Evolutionary conservation across 1,140 invertebrate species (phyloP), one percentile per base, ranked within the genome.

Genomic region (Bathynomus jamesi): DNA sequence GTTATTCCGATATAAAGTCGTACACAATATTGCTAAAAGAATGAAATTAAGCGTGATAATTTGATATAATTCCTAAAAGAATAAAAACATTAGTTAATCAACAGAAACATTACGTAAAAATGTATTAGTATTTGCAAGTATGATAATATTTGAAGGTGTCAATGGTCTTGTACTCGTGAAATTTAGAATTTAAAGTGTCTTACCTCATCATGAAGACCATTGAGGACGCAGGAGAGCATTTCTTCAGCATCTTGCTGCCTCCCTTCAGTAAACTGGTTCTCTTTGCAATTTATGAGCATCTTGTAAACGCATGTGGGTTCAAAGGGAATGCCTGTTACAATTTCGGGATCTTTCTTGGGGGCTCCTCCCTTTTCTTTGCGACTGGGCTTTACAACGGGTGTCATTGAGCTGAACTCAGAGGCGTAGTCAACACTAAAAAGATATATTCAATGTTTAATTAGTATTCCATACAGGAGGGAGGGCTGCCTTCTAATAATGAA

Each of bases 141-240:
- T n/a, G n/a, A n/a, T n/a, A n/a, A n/a, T n/a, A n/a, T n/a, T n/a
- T n/a, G n/a, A n/a, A n/a, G n/a, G n/a, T n/a, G n/a, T n/a, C n/a
- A n/a, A n/a, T n/a, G n/a, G n/a, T n/a, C n/a, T n/a, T n/a, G n/a
- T n/a, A n/a, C n/a, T n/a, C n/a, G n/a, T n/a, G n/a, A 27, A 1
- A 1, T 13, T 25, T 62, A 25, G n/a, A 11, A 25, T 1, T 3
- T 27, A 1, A 30, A 65, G 27, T n/a, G n/a, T 25, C 66, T 69
- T 60, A 98, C 96, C 84, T 98, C 95, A 82, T 98, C 95, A 82
- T 96, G 95, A 31, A 98, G 86, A 30, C 91, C 91, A 83, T 98
- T 97, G 8, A 76, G 60, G 27, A 76, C 69, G 46, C 72, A 70
- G 17, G 71, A 73, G 5, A 76, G 53, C 75, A 76, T 76, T 46